phyloP scores from a whole-genome alignment of 2,113 vertebrate species.

The Nibea albiflora region DNA sequence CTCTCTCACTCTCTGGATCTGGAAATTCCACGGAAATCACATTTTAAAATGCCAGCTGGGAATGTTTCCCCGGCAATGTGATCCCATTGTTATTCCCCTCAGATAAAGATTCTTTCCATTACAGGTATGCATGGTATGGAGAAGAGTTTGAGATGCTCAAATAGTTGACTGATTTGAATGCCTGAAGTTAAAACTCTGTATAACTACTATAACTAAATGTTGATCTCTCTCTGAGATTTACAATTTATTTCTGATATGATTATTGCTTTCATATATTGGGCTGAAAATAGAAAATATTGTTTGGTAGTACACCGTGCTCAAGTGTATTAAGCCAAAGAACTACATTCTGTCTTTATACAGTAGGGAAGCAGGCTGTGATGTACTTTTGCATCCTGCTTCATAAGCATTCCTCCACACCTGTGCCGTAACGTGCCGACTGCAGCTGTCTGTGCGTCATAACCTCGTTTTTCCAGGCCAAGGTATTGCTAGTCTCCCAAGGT shows the following conservation, averaged over 20 bases:
- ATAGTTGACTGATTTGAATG: neutral
- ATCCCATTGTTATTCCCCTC: neutral
- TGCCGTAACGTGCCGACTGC: constrained; percentile 30
- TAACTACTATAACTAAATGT: too few relatives aligned
- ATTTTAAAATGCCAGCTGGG: constrained; percentile 26
- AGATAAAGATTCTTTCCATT: constrained; percentile 11
- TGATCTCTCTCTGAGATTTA: neutral
- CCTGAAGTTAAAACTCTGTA: neutral
- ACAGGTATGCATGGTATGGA: neutral
- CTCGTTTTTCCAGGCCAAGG: constrained; percentile 52
- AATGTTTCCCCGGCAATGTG: constrained; percentile 15
- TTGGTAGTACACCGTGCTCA: neutral
- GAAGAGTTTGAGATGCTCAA: neutral
- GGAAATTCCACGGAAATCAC: constrained; percentile 51
- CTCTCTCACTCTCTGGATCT: neutral
- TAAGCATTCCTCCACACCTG: constrained; percentile 54
- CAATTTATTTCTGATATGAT: neutral
- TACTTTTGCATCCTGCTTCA: constrained; percentile 17
- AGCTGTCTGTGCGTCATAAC: constrained; percentile 55
- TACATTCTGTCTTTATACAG: neutral
- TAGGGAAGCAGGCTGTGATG: neutral
- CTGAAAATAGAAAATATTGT: neutral
- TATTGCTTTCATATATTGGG: neutral
- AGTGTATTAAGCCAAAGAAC: neutral
- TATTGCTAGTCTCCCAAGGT: constrained; percentile 42